Evolutionary conservation across 2,888 invertebrate species (phyloP), one percentile per base, ranked within the genome.

Genomic region (Acleris holmiana): DNA sequence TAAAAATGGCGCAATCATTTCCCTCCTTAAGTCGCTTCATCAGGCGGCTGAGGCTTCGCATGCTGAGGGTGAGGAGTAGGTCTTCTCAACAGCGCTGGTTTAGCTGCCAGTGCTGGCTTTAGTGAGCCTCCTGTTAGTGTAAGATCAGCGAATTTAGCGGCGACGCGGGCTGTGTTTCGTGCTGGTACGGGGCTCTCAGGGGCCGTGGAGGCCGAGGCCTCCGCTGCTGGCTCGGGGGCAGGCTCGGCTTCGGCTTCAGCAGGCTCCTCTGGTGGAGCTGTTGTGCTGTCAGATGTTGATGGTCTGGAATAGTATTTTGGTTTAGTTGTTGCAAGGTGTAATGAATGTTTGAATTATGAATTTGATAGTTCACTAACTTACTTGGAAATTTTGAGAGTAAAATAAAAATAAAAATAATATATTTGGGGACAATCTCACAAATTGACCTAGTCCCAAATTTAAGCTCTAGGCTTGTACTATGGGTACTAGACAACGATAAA

Each of bases 61-160:
- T 68, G 75, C 10, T 69, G 76, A 71, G 85, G 86, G 78, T 84
- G 88, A 72, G 89, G 88, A 73, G 88, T 79, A 73, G 88, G 88
- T 49, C 89, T 86, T 47, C 89, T 85, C 87, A 97, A 94, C 74
- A 97, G 95, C 74, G 96, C 95, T 17, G 97, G 97, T 89, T 97
- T 97, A 58, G 95, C 95, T 82, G 97, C 96, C 67, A 96, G 94
- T 78, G 95, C 95, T 8, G 96, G 96, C 83, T 96, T 96, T 68
- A 94, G 94, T 68, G 93, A 93, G 69, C 94, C 94, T 50, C 94
- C 94, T 25, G 94, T 94, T 25, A 94, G 86, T 75, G 94, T 93
- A 71, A 94, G 91, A 75, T 94, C 94, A 19, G 94, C 94, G 84
- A 95, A 95, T 84, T 95, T 93, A 68, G 94, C 94, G 21, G 93